Percentiles rank a stretch among this genome's conserved stretches.
Evolutionary conservation across 2,113 vertebrate species (phyloP).

Genomic region (Romanogobio albipinnatus): DNA sequence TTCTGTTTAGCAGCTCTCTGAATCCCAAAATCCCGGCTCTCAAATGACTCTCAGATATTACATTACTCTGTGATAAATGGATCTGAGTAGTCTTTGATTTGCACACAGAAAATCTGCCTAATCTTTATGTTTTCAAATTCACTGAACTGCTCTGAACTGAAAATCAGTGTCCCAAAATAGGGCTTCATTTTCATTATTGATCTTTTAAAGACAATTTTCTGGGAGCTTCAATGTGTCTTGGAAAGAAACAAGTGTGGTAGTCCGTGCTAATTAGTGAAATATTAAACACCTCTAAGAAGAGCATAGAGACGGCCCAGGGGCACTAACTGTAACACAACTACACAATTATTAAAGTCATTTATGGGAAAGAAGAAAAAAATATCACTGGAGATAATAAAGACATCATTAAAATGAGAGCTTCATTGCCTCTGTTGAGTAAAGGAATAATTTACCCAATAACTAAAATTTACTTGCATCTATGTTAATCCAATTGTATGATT

Average conservation of each 20-base stretch:
- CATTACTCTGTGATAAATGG: not conserved
- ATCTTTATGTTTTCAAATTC: not conserved
- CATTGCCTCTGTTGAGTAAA: not conserved
- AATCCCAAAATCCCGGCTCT: not conserved
- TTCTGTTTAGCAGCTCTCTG: not conserved
- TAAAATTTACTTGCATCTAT: not conserved
- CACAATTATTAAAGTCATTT: conserved; percentile 39
- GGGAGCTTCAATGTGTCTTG: conserved; percentile 13
- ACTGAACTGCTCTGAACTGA: not conserved
- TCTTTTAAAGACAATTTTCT: not conserved
- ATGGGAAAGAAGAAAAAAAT: conserved; percentile 4
- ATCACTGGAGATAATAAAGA: conserved; percentile 5
- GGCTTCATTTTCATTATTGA: conserved; percentile 14
- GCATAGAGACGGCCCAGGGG: conserved; percentile 35
- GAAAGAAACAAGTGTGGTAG: conserved; percentile 1
- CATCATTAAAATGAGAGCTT: not conserved
- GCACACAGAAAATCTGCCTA: not conserved
- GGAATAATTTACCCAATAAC: not conserved
- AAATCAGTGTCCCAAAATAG: not conserved
- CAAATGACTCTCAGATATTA: not conserved
- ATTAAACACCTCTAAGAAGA: conserved; percentile 30
- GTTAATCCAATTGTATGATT: not conserved
- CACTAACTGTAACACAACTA: conserved; percentile 32
- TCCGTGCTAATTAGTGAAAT: conserved; percentile 22
- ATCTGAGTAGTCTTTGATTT: not conserved